These are phyloP conservation scores for Diplodus puntazzo DNA, from an alignment of 2,797 vertebrate species.

Conservation along the genomic window DNA sequence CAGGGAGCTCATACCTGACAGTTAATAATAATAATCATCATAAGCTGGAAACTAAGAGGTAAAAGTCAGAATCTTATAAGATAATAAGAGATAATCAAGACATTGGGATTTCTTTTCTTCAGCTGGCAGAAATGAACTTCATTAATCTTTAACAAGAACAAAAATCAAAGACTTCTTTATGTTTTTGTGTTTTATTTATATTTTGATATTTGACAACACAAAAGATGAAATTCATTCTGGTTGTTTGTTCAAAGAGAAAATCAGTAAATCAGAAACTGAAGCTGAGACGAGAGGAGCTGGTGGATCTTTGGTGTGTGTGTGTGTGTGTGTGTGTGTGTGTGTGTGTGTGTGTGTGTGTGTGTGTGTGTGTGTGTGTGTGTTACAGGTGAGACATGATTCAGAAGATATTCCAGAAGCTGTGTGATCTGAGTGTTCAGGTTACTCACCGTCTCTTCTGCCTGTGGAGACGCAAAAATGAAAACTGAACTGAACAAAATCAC, in stretches of 20 bases:
- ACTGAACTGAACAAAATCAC: background rate
- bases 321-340: background rate
- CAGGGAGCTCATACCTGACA: no score
- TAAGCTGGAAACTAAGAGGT: no score
- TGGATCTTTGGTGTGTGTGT: background rate
- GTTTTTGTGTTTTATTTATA: background rate
- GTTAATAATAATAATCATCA: no score
- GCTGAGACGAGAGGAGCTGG: background rate
- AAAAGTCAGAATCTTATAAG: no score
- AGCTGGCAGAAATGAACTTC: no score
- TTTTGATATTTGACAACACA: background rate
- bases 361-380: background rate
- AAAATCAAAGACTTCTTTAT: background rate
- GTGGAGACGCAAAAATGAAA: background rate
- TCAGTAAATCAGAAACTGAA: background rate
- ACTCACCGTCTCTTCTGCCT: constrained; percentile 1
- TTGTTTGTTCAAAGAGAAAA: background rate
- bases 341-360: background rate
- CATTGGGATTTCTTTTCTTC: no score
- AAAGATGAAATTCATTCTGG: background rate
- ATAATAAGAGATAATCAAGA: no score
- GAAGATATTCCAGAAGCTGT: background rate
- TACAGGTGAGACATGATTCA: constrained; percentile 14
- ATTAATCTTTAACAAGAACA: no score
- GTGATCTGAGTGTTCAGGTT: background rate